Conservation (phyloP, 2,888 invertebrate species). For the Diaperis boleti region DNA sequence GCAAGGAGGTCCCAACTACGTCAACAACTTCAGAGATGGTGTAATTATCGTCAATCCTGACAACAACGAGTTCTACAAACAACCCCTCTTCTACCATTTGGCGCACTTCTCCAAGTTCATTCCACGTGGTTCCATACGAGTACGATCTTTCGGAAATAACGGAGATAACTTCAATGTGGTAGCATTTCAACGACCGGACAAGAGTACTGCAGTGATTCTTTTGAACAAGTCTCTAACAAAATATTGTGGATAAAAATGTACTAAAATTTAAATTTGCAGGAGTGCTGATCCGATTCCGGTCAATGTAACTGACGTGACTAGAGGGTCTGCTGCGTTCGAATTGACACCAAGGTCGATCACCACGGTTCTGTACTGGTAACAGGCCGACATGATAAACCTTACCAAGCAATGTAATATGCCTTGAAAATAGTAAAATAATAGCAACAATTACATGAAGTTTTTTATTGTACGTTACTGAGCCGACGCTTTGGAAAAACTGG, state of each 20-base stretch:
- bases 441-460: no score
- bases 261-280: slow-evolving; percentile 55
- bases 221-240: slow-evolving; percentile 73
- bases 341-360: slow-evolving; percentile 65
- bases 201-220: slow-evolving; percentile 66
- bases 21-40: no score
- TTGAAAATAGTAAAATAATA: no score
- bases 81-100: slow-evolving; percentile 88
- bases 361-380: slow-evolving; percentile 64
- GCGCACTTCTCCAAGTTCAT: slow-evolving; percentile 82
- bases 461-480: no score
- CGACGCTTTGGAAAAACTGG: no score
- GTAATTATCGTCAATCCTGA: slow-evolving; percentile 77
- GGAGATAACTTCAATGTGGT: slow-evolving; percentile 59
- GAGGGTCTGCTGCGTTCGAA: slow-evolving; percentile 60
- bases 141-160: slow-evolving; percentile 52
- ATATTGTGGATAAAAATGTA: slow-evolving; percentile 38
- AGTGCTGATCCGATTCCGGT: slow-evolving; percentile 57
- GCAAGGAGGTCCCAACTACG: slow-evolving; percentile 84
- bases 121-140: slow-evolving; percentile 68
- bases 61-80: slow-evolving; percentile 84
- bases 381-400: no score
- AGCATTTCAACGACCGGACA: slow-evolving; percentile 70
- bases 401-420: no score
- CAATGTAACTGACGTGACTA: slow-evolving; percentile 61